Percentiles rank a stretch among this genome's conserved stretches.
phyloP scores from a whole-genome alignment of 2,113 vertebrate species.

The Malurus elegans region DNA sequence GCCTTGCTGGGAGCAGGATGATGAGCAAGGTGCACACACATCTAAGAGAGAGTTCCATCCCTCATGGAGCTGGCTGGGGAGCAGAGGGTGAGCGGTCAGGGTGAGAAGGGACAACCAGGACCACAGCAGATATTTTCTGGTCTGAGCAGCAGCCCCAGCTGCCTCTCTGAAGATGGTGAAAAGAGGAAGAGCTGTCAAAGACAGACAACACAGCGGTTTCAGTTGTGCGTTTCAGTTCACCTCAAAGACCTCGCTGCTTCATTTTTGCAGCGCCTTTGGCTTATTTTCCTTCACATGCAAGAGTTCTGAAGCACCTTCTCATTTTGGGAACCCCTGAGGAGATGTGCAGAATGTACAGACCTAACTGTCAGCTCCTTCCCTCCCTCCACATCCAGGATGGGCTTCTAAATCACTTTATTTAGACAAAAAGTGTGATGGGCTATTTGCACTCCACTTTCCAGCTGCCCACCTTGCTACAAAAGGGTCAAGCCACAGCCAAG shows the following conservation, averaged over 20 bases:
- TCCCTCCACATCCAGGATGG: neutral
- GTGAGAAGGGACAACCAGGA: neutral
- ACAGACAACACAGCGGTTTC: conserved; percentile 18
- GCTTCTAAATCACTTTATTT: neutral
- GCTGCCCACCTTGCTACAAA: neutral
- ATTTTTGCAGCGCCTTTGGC: neutral
- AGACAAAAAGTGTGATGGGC: neutral
- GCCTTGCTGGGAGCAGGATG: neutral
- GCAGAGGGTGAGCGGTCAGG: neutral
- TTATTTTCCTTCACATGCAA: neutral
- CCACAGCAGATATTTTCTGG: neutral
- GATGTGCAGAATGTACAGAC: neutral
- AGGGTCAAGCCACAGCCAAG: neutral
- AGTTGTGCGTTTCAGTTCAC: conserved; percentile 13
- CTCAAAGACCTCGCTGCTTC: neutral
- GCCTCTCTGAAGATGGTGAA: neutral
- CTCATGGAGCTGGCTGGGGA: neutral
- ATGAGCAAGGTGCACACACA: neutral
- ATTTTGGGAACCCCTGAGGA: neutral
- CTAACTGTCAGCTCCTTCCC: neutral
- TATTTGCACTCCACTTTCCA: neutral
- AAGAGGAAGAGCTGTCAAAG: conserved; percentile 38
- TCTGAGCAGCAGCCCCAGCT: neutral
- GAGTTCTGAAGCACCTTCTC: neutral
- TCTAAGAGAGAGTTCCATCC: neutral